A percentile compares a stretch with the other conserved stretches of the same genome.
These are phyloP conservation scores for Neria commutata DNA, from an alignment of 2,888 invertebrate genomes.

Conservation along the genomic window DNA sequence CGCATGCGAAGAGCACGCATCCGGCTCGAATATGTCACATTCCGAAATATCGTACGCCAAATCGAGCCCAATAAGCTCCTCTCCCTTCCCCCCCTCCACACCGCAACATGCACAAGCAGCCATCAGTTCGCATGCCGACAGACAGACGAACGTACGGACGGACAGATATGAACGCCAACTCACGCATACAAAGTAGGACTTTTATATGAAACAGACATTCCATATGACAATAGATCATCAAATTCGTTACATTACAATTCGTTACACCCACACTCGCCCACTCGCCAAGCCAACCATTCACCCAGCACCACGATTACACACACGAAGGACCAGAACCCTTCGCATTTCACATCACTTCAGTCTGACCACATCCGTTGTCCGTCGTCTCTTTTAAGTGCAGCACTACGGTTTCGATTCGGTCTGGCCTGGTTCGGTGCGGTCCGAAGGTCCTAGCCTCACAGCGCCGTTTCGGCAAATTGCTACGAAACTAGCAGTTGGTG, in stretches of 20 bases:
- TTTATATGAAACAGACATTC: constrained; percentile 32
- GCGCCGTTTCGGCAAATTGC: too few species aligned
- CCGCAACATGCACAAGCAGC: constrained; percentile 1
- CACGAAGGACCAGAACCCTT: too few species aligned
- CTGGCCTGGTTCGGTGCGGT: constrained; percentile 39
- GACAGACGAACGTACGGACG: constrained; percentile 2
- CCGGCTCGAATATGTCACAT: constrained; percentile 41
- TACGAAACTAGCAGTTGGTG: too few species aligned
- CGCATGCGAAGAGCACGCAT: constrained; percentile 36
- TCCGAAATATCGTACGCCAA: constrained; percentile 26
- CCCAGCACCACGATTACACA: too few species aligned
- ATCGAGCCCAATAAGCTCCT: constrained; percentile 8
- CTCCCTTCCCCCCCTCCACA: constrained; percentile 4
- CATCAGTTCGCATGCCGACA: neutral
- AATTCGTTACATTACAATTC: constrained; percentile 57
- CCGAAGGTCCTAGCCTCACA: too few species aligned
- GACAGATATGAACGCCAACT: constrained; percentile 10
- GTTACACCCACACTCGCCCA: constrained; percentile 17
- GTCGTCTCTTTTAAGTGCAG: too few species aligned
- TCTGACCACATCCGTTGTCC: too few species aligned
- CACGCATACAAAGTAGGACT: constrained; percentile 48
- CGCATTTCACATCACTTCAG: too few species aligned
- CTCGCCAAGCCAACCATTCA: too few species aligned
- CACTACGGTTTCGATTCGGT: constrained; percentile 11
- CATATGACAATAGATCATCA: constrained; percentile 61